Conservation (phyloP, 30 jellyfish, hydroid and myxozoan genomes). For the Turritopsis dohrnii region DNA sequence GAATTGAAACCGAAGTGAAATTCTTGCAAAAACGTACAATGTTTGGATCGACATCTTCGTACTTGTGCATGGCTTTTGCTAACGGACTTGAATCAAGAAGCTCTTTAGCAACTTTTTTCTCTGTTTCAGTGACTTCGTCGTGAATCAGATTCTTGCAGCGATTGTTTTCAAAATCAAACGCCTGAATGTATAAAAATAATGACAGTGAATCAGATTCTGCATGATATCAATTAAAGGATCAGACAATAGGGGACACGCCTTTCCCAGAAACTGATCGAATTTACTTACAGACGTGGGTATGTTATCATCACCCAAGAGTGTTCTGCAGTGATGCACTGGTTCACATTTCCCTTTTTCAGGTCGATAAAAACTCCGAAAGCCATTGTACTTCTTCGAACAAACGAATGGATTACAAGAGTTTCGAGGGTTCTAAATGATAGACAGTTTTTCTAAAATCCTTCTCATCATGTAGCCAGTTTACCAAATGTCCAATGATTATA, state of each 20-base stretch:
- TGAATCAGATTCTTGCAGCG: slow-evolving; percentile 17
- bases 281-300: slow-evolving; percentile 24
- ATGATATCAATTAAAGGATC: neutral
- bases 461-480: too few species aligned
- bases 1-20: neutral
- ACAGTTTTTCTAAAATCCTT: neutral
- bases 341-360: slow-evolving; percentile 11
- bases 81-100: slow-evolving; percentile 19
- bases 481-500: neutral
- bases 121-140: neutral
- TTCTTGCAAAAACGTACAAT: slow-evolving; percentile 3
- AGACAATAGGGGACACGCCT: neutral
- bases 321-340: slow-evolving; percentile 20
- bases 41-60: slow-evolving; percentile 24
- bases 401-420: slow-evolving; percentile 22
- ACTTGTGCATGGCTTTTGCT: slow-evolving; percentile 3
- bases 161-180: slow-evolving; percentile 30
- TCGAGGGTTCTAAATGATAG: slow-evolving; percentile 22
- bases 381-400: slow-evolving; percentile 22
- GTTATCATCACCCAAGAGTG: slow-evolving; percentile 27
- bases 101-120: slow-evolving; percentile 1
- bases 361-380: slow-evolving; percentile 23
- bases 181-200: neutral
- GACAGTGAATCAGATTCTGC: too few species aligned
- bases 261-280: neutral